Base-by-base conservation (phyloP, 2,888 invertebrate genomes). In the Tetranychus truncatus region DNA sequence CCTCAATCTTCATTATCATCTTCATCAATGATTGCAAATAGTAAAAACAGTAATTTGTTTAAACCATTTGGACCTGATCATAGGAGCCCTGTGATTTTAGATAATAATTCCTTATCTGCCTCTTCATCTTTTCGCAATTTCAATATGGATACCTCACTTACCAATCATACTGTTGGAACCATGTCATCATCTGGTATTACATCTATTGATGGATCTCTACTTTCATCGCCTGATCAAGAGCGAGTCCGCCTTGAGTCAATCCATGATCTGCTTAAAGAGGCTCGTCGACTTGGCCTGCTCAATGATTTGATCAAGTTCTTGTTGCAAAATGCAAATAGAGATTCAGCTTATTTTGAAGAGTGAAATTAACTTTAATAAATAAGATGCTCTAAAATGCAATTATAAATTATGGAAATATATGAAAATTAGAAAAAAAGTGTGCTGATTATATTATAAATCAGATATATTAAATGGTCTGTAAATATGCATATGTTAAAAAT, bases 261-360 rank as follows among this genome's bases (percentile, higher is more conserved):
- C 69, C 75, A 77, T 20, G 76, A 77, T 45, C 21, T 77, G 45
- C 11, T 77, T 4, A 74, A 76, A 34, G 75, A 77, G 67, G 77
- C 77, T 18, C 74, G 76, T 67, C 46, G 71, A 66, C 65, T 77
- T 46, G 77, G 77, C 34, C 20, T 77, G 46, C 67, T 77, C 20
- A 75, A 74, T 65, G 76, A 77, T 69, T 69, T 77, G 11, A 71
- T 77, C 21, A 71, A 76, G 21, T 72, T 74, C 20, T 74, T 76
- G 45, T 75, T 55, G n/a, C 73, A 73, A 73, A 66, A 65, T 24
- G 55, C 72, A 24, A 75, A 72, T n/a, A 55, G 75, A 72, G 75
- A 75, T 20, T 75, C 75, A 8, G 75, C 75, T 75, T 75, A 66
- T 66, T 75, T 44, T 75, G 75, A 75, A 45, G 75, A 75, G 20